Evolutionary conservation across 2,113 vertebrate genomes (phyloP).

Genomic region (Leptodactylus fuscus): DNA sequence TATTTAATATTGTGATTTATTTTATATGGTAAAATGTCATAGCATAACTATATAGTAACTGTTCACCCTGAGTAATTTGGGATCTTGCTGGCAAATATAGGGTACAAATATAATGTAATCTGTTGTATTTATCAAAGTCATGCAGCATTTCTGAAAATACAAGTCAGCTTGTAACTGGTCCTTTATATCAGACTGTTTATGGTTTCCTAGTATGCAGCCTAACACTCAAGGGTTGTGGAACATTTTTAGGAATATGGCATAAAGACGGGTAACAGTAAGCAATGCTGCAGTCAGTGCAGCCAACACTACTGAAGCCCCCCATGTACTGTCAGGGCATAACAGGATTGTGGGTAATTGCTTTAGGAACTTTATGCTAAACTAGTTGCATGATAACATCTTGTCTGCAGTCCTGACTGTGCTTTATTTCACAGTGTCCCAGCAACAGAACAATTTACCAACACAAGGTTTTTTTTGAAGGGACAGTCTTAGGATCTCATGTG

Average conservation of each 20-base stretch:
- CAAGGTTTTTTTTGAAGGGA: background rate
- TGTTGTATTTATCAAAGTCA: too few relatives aligned
- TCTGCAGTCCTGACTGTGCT: background rate
- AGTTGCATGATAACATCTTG: constrained; percentile 6
- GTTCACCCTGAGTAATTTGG: too few relatives aligned
- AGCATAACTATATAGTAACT: too few relatives aligned
- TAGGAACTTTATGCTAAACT: constrained; percentile 25
- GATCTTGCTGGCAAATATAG: too few relatives aligned
- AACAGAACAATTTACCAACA: background rate
- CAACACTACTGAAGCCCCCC: background rate
- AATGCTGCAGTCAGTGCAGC: background rate
- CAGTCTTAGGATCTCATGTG: background rate
- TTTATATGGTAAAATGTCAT: too few relatives aligned
- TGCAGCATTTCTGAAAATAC: background rate
- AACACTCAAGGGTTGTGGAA: background rate
- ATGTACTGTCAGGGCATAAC: background rate
- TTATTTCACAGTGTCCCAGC: background rate
- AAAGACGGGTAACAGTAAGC: background rate
- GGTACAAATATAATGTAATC: too few relatives aligned
- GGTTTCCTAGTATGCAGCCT: background rate
- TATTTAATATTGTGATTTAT: too few relatives aligned
- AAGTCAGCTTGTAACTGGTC: too few relatives aligned
- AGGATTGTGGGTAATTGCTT: constrained; percentile 10
- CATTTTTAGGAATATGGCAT: background rate
- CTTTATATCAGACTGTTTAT: too few relatives aligned